Base-by-base conservation (phyloP, 2,888 invertebrate genomes). In the Drosophila formosana region DNA sequence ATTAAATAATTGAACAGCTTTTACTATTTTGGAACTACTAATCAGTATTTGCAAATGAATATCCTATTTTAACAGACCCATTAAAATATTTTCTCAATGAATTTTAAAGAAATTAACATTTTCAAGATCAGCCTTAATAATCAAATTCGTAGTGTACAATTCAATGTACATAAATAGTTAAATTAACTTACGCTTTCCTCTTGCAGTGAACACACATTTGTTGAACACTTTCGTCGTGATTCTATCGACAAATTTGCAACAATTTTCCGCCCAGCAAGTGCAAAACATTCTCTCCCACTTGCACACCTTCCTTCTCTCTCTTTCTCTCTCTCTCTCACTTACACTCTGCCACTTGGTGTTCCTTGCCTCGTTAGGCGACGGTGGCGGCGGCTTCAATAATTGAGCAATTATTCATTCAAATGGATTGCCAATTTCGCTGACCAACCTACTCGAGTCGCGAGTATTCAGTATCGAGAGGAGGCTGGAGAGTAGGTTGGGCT, bases 321-420 rank as follows among this genome's bases (percentile, higher is more conserved):
- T 23, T n/a, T n/a, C 6, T n/a, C 18, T 6, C 6, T 28, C 13
- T n/a, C 18, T 6, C 3, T 28, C 9, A 6, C 41, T 11, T 1
- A 11, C 18, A 6, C 43, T 7, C n/a, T 3, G 7, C 3, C 9
- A 13, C 55, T 43, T 8, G 5, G n/a, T 32, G 32, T 32, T 30
- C 1, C 11, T 11, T 57, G 74, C 43, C 78, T 80, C 68, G 81
- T 79, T 84, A 79, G 66, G 66, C 73, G 60, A 62, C 77, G 51
- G 63, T 64, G 73, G 70, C 83, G 81, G 73, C 84, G 75, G 70
- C 76, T 83, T 79, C 87, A 72, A 82, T 91, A 91, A 91, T 91
- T 91, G 91, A 91, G 91, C 90, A 91, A 91, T 91, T 91, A 90
- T 89, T 91, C 91, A 90, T 90, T 90, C 90, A 91, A 91, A 91